Evolutionary conservation across 2,888 invertebrate genomes (phyloP), one percentile per base, ranked within the genome.

Genomic region (Argyra leucocephala): DNA sequence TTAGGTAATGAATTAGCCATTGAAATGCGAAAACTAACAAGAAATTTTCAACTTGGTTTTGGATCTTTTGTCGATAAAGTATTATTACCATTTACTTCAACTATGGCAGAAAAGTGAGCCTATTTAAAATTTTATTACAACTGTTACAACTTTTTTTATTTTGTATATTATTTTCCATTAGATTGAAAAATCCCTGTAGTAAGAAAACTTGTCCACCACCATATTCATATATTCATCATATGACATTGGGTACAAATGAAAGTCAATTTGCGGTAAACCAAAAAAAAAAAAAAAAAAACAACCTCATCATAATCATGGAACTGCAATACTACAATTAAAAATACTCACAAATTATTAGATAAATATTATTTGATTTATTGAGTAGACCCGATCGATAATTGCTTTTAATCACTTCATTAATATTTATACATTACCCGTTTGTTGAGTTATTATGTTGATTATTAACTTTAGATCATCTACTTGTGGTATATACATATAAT

Each of bases 1-100:
- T 82, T 93, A 64, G 92, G 91, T 10, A 84, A 86, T 74, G 77
- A 86, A 68, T 80, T 91, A 31, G 90, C 90, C 0, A 84, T 85
- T 67, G 87, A 90, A 63, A 94, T 95, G 94, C 85, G 85, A 72
- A 88, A 88, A 70, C 89, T 94, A 70, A 95, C 94, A 0, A 88
- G 88, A 9, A 91, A 93, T 75, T 93, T 94, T 80, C 84, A 88
- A 66, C 84, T 95, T 22, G 94, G 93, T 26, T 93, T 92, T 74
- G 93, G 93, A 10, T 91, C 91, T 65, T 93, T 93, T 76, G 93
- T 94, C 15, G 94, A 95, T 78, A 94, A 95, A 83, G 89, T 93
- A 59, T 90, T 59, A 3, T 23, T 23, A 10, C 22, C 58, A 23
- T 22, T 22, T 22, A 22, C 22, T 93, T 57, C 91, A 93, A 92